Base-by-base conservation (phyloP, 2,888 invertebrate genomes). In the Fissipunctia ypsillon region DNA sequence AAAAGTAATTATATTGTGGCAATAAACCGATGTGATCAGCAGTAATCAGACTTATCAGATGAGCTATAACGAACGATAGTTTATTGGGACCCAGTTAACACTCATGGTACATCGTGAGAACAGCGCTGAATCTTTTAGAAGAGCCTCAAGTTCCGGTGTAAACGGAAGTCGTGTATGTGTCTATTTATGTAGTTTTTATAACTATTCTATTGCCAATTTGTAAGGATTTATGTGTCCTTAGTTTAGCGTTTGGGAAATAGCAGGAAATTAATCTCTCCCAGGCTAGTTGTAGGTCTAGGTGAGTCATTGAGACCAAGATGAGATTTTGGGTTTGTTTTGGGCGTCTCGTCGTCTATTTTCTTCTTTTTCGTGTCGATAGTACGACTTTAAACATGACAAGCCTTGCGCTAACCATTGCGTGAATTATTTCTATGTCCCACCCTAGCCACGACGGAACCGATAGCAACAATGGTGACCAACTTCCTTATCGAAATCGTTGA, bases 1-100 rank as follows among this genome's bases (percentile, higher is more conserved):
- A 82, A 69, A 83, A 86, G 88, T 92, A 93, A 94, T 93, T 92
- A 93, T 91, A 92, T 89, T 87, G 87, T 83, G 80, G 89, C 86
- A 80, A 89, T 90, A 91, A 90, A 91, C 83, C 73, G 80, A 84
- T 87, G 78, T 88, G 89, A 90, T 92, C 88, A 91, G 75, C 70
- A 73, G 83, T 92, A 90, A 93, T 92, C 90, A 89, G 89, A 57
- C 83, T 92, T 92, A 93, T 92, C 91, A 87, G 85, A 89, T 87
- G 84, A 76, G 60, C 52, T 83, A 80, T 87, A 86, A 87, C 72
- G 77, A 85, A 67, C 83, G 65, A 64, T 56, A 60, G 38, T 80
- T 84, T 84, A 87, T 87, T 82, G 59, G 68, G 61, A 38, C 52
- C 56, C 60, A 81, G 78, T 86, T 84, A 86, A 79, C 80, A 84